A percentile compares a stretch with the other conserved stretches of the same genome.
Conservation (phyloP, 2,797 vertebrate genomes). For the Geotrypetes seraphini region DNA sequence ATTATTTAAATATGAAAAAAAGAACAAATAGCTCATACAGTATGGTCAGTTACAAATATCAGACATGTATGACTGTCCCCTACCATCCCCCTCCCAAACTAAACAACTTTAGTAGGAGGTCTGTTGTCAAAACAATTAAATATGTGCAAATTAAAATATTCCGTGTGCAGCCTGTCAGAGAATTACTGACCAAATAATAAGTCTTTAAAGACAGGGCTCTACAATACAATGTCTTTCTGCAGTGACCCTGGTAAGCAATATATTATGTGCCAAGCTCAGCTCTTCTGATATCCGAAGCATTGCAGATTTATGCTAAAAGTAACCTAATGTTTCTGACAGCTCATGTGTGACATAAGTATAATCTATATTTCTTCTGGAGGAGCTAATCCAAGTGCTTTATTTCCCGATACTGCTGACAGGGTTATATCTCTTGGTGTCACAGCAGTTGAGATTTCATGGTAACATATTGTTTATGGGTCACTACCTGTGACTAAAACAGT, state of each 20-base stretch:
- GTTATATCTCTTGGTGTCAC: slow-evolving; percentile 67
- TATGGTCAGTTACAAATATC: no score
- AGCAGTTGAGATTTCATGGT: slow-evolving; percentile 61
- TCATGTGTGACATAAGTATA: slow-evolving; percentile 76
- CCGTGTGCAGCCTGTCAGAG: no score
- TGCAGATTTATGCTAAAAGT: slow-evolving; percentile 74
- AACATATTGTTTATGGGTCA: slow-evolving; percentile 88
- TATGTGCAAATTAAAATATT: no score
- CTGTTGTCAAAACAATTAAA: no score
- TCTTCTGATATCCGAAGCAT: slow-evolving; percentile 56
- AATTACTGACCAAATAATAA: no score
- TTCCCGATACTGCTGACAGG: slow-evolving; percentile 64
- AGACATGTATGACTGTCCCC: no score
- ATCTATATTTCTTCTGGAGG: slow-evolving; percentile 79
- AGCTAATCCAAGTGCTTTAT: slow-evolving; percentile 66
- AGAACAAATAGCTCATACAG: no score
- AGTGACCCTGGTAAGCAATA: slow-evolving; percentile 25
- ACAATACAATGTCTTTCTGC: no score
- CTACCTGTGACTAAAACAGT: slow-evolving; percentile 71
- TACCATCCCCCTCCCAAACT: no score
- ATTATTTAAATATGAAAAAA: no score
- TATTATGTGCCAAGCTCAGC: slow-evolving; percentile 37
- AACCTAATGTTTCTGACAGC: slow-evolving; percentile 72
- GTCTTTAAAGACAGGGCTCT: no score
- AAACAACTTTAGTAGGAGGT: no score